Percentiles rank a stretch among this genome's conserved stretches.
phyloP scores from a whole-genome alignment of 2,113 vertebrate genomes.

The Rhipidura dahli region DNA sequence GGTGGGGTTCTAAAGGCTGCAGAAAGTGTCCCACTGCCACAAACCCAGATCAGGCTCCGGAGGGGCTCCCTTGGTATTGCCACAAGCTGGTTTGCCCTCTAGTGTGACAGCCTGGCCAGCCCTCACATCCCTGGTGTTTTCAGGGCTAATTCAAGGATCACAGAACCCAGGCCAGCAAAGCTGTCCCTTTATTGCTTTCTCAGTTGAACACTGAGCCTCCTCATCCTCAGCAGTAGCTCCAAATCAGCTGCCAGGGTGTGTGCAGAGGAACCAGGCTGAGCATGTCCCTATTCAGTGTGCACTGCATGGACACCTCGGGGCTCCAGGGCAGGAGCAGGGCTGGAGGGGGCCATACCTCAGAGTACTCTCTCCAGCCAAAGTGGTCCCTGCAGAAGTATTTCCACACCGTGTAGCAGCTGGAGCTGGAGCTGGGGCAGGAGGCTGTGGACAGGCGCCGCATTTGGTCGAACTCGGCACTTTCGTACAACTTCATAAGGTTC shows the following conservation, averaged over 20 bases:
- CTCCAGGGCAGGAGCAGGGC: neutral
- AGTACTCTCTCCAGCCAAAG: conserved; percentile 99
- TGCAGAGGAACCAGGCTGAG: neutral
- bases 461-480: conserved; percentile 89
- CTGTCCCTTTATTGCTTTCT: neutral
- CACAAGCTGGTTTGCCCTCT: neutral
- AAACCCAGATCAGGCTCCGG: neutral
- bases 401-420: conserved; percentile 90
- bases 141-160: neutral
- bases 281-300: rapidly evolving
- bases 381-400: conserved; percentile 99
- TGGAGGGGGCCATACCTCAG: conserved; percentile 79
- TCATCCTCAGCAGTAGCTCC: neutral
- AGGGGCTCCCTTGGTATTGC: neutral
- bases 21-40: neutral
- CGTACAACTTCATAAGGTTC: conserved; percentile 86
- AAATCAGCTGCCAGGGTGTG: rapidly evolving
- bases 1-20: neutral
- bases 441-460: conserved; percentile 88
- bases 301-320: rapidly evolving
- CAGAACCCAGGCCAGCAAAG: neutral
- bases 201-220: neutral
- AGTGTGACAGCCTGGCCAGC: neutral
- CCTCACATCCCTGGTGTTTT: rapidly evolving
- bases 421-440: conserved; percentile 77